Conservation (phyloP, 2,888 invertebrate genomes). For the Schrankia costaestrigalis region DNA sequence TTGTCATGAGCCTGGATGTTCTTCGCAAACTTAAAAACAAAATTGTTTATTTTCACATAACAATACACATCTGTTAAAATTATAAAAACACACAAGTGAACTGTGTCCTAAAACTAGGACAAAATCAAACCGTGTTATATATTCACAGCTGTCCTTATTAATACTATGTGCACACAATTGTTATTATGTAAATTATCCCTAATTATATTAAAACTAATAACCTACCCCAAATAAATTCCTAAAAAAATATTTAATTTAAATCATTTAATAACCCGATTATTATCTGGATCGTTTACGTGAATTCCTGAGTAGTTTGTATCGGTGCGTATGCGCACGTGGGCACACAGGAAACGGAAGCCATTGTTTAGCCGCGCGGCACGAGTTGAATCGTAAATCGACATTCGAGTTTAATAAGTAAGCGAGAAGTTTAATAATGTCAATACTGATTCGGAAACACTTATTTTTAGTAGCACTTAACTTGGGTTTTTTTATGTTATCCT, state of each 20-base stretch:
- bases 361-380: conserved; percentile 52
- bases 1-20: too few species aligned
- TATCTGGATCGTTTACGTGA: conserved; percentile 24
- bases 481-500: conserved; percentile 30
- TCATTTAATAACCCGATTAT: conserved; percentile 12
- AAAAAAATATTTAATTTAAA: conserved; percentile 9
- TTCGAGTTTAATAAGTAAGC: too few species aligned
- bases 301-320: conserved; percentile 23
- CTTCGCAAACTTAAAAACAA: too few species aligned
- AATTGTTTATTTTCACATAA: too few species aligned
- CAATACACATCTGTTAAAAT: too few species aligned
- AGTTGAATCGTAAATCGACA: conserved; percentile 57
- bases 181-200: too few species aligned
- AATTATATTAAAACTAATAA: conserved; percentile 1
- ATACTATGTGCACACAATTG: background rate
- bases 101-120: too few species aligned
- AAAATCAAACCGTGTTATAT: too few species aligned
- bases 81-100: too few species aligned
- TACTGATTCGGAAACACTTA: conserved; percentile 16
- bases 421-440: conserved; percentile 39
- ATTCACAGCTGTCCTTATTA: background rate
- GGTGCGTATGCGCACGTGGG: conserved; percentile 52
- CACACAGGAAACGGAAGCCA: conserved; percentile 70
- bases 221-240: too few species aligned
- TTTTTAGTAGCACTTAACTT: conserved; percentile 19